These are phyloP conservation scores for Smutsia temminckii DNA, from an alignment of 2,797 vertebrate species.

Conservation along the genomic window DNA sequence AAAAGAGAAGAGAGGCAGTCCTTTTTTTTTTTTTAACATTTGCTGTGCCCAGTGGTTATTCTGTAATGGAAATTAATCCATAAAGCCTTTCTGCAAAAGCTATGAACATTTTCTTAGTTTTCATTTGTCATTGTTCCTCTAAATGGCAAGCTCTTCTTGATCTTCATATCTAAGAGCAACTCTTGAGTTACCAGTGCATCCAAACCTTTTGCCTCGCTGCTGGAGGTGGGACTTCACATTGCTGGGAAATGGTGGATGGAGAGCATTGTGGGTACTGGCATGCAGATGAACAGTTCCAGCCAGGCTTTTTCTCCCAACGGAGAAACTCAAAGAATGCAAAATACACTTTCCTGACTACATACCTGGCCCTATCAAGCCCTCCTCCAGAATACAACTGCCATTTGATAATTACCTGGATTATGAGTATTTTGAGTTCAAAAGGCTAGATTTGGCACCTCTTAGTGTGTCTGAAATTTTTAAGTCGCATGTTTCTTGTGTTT, in stretches of 20 bases:
- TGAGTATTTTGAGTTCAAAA: slow-evolving; percentile 5
- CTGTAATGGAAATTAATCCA: background rate
- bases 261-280: background rate
- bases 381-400: slow-evolving; percentile 5
- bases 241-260: background rate
- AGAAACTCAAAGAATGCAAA: slow-evolving; percentile 36
- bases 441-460: background rate
- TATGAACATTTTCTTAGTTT: background rate
- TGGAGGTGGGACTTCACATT: background rate
- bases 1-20: background rate
- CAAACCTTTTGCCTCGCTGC: background rate
- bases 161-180: background rate
- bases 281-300: background rate
- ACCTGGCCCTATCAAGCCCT: slow-evolving; percentile 3
- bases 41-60: background rate
- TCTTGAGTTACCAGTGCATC: background rate
- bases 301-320: background rate
- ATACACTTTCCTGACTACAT: background rate
- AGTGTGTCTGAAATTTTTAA: slow-evolving; percentile 38
- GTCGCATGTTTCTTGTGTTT: background rate
- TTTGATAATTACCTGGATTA: background rate
- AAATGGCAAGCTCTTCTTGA: background rate
- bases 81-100: background rate
- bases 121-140: background rate
- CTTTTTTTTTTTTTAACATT: background rate